Evolutionary conservation across 1,140 invertebrate genomes (phyloP).

Genomic region (Atta cephalotes): DNA sequence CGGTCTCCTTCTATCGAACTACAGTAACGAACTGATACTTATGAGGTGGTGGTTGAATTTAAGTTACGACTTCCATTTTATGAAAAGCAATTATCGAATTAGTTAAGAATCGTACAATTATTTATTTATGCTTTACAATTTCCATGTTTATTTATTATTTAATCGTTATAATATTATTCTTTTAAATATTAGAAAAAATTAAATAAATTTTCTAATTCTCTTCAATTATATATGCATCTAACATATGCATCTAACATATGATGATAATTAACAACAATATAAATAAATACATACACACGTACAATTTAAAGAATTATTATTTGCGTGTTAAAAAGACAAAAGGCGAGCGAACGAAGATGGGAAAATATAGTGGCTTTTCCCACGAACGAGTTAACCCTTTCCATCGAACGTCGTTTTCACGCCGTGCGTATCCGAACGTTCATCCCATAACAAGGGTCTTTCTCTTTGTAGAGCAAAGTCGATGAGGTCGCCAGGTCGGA

Average conservation of each 20-base stretch:
- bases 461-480: conserved; percentile 80
- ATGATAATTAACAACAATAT: background rate
- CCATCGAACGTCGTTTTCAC: conserved; percentile 56
- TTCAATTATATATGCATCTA: background rate
- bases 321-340: background rate
- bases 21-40: conserved; percentile 11
- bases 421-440: conserved; percentile 55
- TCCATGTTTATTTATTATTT: background rate
- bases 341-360: conserved; percentile 8
- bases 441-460: conserved; percentile 64
- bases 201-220: background rate
- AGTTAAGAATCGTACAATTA: background rate
- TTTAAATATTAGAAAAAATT: background rate
- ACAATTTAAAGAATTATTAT: conserved; percentile 1
- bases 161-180: background rate
- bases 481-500: conserved; percentile 76
- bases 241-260: background rate
- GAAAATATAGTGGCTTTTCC: conserved; percentile 41
- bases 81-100: background rate
- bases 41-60: background rate
- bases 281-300: background rate
- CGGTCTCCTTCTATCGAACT: conserved; percentile 3
- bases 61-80: background rate
- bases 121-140: conserved; percentile 3
- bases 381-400: conserved; percentile 50